Evolutionary conservation across 2,888 invertebrate species (phyloP).

Genomic region (Lycocerus yunnanus): DNA sequence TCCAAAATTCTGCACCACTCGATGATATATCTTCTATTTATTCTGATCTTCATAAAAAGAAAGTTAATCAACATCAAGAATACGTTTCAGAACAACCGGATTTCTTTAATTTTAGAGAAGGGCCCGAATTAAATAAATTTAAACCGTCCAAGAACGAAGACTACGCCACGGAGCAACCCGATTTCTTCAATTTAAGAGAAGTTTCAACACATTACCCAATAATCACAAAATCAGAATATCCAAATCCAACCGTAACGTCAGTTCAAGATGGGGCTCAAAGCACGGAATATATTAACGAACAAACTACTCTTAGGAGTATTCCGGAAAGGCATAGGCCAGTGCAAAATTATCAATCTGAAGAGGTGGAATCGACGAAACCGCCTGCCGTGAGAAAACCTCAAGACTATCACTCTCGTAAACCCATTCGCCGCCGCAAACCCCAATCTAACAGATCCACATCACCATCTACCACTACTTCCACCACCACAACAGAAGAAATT

Average conservation of each 20-base stretch:
- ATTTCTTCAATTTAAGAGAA: conserved; percentile 52
- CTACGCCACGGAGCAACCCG: conserved; percentile 32
- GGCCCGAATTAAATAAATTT: neutral
- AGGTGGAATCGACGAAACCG: conserved; percentile 31
- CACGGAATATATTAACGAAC: conserved; percentile 30
- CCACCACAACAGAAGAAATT: conserved; percentile 26
- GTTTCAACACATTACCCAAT: conserved; percentile 56
- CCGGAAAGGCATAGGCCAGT: conserved; percentile 34
- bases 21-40: conserved; percentile 52
- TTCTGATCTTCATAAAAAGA: conserved; percentile 45
- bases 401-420: conserved; percentile 27
- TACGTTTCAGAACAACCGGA: neutral
- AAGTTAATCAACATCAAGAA: neutral
- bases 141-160: conserved; percentile 41
- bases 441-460: conserved; percentile 36
- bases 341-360: conserved; percentile 35
- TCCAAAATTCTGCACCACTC: conserved; percentile 52
- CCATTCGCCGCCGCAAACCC: conserved; percentile 20
- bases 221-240: conserved; percentile 42
- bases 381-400: conserved; percentile 15
- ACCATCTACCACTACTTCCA: conserved; percentile 28
- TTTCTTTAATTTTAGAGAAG: neutral
- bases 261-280: conserved; percentile 17
- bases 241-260: conserved; percentile 21
- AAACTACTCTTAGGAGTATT: conserved; percentile 28